Evolutionary conservation across 2,797 vertebrate species (phyloP).

Genomic region (Malurus splendens): DNA sequence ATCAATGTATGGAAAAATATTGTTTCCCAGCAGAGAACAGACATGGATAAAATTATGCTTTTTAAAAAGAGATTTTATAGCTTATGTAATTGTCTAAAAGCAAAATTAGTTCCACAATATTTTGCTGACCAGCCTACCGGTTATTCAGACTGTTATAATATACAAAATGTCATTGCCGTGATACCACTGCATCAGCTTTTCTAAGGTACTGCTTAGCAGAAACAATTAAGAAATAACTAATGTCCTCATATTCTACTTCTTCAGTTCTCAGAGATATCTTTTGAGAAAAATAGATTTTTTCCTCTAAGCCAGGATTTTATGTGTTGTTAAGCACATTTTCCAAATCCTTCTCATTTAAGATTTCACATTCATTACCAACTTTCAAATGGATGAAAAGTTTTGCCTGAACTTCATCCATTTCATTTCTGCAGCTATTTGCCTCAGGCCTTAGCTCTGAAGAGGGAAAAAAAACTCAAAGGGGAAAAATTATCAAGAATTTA

Average conservation of each 20-base stretch:
- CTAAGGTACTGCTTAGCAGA: slow-evolving; percentile 32
- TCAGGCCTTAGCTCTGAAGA: background rate
- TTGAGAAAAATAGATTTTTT: slow-evolving; percentile 23
- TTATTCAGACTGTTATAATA: slow-evolving; percentile 43
- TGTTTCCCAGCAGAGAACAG: slow-evolving; percentile 10
- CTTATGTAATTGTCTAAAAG: background rate
- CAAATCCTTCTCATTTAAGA: background rate
- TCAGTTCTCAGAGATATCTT: slow-evolving; percentile 1
- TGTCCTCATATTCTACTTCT: slow-evolving; percentile 11
- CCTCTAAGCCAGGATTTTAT: background rate
- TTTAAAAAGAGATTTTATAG: slow-evolving; percentile 5
- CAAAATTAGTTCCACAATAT: slow-evolving; percentile 31
- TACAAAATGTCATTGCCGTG: slow-evolving; percentile 47
- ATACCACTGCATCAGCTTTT: slow-evolving; percentile 46
- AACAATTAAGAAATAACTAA: slow-evolving; percentile 57
- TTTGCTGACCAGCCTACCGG: slow-evolving; percentile 38
- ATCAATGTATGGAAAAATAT: slow-evolving; percentile 6
- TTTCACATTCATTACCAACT: background rate
- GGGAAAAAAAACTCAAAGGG: background rate
- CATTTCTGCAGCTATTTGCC: background rate
- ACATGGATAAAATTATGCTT: slow-evolving; percentile 18
- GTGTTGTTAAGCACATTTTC: background rate
- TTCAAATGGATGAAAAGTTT: slow-evolving; percentile 18
- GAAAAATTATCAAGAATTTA: background rate
- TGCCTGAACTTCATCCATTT: background rate